A percentile compares a stretch with the other conserved stretches of the same genome.
Evolutionary conservation across 2,888 invertebrate genomes (phyloP).

Genomic region (Mechanitis messenoides): DNA sequence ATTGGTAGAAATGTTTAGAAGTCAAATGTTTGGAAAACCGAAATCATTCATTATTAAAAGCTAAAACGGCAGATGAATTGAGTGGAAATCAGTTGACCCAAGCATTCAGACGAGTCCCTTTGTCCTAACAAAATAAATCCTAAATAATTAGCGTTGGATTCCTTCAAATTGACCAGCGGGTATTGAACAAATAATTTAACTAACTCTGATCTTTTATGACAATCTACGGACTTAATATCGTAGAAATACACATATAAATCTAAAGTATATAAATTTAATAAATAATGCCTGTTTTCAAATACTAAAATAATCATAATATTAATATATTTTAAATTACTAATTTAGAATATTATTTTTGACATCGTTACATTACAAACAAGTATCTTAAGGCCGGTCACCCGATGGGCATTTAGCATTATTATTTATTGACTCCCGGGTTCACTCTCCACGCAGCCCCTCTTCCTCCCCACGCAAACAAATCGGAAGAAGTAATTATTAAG

Average conservation of each 20-base stretch:
- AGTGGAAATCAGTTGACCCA: conserved; percentile 54
- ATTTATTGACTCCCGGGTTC: conserved; percentile 70
- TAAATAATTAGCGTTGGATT: conserved; percentile 55
- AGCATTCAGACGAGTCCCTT: conserved; percentile 49
- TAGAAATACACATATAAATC: background rate
- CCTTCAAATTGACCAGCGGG: conserved; percentile 31
- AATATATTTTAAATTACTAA: background rate
- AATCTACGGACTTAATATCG: background rate
- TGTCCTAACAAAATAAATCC: conserved; percentile 71
- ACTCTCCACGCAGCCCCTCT: conserved; percentile 61
- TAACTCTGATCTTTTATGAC: conserved; percentile 8
- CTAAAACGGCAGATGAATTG: conserved; percentile 47
- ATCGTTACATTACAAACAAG: conserved; percentile 10
- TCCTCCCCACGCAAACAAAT: conserved; percentile 61
- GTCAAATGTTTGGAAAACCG: conserved; percentile 17
- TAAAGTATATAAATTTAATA: background rate
- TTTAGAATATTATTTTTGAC: no score
- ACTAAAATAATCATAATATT: background rate
- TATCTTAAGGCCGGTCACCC: conserved; percentile 49
- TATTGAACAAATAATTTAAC: conserved; percentile 23
- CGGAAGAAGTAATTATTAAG: conserved; percentile 75
- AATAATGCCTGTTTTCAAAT: no score
- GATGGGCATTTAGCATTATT: conserved; percentile 70
- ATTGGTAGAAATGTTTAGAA: background rate
- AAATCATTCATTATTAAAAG: conserved; percentile 28